phyloP scores from a whole-genome alignment of 2,113 vertebrate genomes.

The Laterallus jamaicensis region DNA sequence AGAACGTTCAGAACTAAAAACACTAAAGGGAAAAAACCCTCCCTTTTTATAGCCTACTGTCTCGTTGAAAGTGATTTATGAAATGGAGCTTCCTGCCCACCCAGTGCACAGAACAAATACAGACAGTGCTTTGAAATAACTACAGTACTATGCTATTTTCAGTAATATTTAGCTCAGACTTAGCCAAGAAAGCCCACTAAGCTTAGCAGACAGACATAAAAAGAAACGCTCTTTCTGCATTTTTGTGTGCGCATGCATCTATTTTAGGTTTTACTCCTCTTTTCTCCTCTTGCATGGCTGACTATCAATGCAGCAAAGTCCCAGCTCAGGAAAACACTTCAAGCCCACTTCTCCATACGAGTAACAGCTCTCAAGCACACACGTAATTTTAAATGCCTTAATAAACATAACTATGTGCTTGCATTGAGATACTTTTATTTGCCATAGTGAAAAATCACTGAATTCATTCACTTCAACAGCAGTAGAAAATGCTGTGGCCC shows the following conservation, averaged over 20 bases:
- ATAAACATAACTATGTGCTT: not conserved
- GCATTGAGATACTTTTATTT: not conserved
- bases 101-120: constrained; percentile 61
- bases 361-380: not conserved
- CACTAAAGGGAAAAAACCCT: constrained; percentile 43
- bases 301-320: not conserved
- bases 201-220: constrained; percentile 61
- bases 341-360: not conserved
- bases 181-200: constrained; percentile 58
- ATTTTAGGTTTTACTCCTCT: constrained; percentile 46
- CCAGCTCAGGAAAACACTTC: not conserved
- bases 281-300: not conserved
- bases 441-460: not conserved
- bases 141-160: constrained; percentile 60
- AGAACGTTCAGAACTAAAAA: constrained; percentile 54
- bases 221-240: constrained; percentile 49
- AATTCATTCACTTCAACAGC: not conserved
- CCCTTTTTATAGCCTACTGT: constrained; percentile 63
- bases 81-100: constrained; percentile 68
- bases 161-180: constrained; percentile 59
- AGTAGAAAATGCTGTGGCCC: not conserved
- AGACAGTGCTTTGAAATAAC: constrained; percentile 65
- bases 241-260: constrained; percentile 1
- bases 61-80: constrained; percentile 71
- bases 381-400: not conserved